Base-by-base conservation (phyloP, 1,140 invertebrate species). In the Trichonephila inaurata region DNA sequence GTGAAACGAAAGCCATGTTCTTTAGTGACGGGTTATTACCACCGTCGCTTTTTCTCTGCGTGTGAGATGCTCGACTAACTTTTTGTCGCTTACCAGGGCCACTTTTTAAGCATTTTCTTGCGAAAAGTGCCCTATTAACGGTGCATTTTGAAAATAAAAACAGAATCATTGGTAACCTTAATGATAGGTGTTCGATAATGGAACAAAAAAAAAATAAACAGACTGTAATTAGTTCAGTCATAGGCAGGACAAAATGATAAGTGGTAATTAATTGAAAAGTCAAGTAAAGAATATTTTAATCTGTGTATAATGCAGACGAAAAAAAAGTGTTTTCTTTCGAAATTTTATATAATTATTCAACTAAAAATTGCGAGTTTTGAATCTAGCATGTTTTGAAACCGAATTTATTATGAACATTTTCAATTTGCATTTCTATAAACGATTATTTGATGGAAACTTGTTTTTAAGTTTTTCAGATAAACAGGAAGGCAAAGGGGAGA, bases 11-110 rank as follows among this genome's bases (percentile, higher is more conserved):
- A 77, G 51, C 51, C 16, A 28, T 40, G 61, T 88, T 64, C 86
- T 62, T 88, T 88, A 64, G 62, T 89, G 40, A 77, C 28, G 66
- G 64, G 40, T 89, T 72, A 77, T 89, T 51, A 51, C 40, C 51
- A 60, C 14, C 62, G n/a, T 5, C 61, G 40, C 33, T 77, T 72
- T 89, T 89, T 89, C 61, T 44, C 19, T 28, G 72, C 24, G 33
- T 28, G 72, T 33, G 72, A 28, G 16, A 28, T 77, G 72, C 72
- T 33, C 33, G 72, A 40, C 14, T 77, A 40, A 77, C 72, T 77
- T 77, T 77, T 77, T 77, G 72, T 40, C 28, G 72, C 72, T 28
- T 77, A 28, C 28, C 40, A 28, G 40, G 28, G 69, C 28, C 69
- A 14, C 24, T 33, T 77, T 77, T 77, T 77, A 16, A 14, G 72